Conservation (phyloP, 2,888 invertebrate species). For the Sarcophaga subvicina region DNA sequence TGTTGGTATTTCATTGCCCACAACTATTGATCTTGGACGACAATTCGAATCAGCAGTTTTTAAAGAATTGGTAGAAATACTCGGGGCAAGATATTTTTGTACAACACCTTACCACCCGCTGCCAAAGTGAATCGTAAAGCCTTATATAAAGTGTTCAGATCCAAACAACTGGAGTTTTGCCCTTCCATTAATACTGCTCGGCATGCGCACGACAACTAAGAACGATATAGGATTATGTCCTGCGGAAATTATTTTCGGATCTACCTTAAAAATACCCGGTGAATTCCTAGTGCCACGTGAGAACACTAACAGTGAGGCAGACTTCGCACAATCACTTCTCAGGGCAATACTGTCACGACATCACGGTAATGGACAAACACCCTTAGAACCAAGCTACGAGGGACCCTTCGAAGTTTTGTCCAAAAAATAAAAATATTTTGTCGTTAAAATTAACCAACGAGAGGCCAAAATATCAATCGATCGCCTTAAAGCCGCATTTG, state of each 20-base stretch:
- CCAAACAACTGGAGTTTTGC: constrained; percentile 9
- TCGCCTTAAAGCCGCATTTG: too few species aligned
- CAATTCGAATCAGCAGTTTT: constrained; percentile 53
- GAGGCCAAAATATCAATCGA: too few species aligned
- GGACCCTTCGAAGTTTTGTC: too few species aligned
- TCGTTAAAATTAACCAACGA: too few species aligned
- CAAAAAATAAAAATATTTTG: too few species aligned
- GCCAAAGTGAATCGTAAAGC: constrained; percentile 19
- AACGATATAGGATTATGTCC: not conserved
- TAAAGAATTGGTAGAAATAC: not conserved
- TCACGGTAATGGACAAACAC: not conserved
- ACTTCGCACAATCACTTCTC: not conserved
- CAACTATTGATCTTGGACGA: constrained; percentile 34
- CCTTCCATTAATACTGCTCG: constrained; percentile 17
- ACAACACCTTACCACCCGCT: constrained; percentile 4
- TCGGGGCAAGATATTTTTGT: not conserved
- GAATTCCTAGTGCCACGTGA: not conserved
- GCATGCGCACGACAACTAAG: constrained; percentile 13
- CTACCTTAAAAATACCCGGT: not conserved
- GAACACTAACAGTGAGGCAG: not conserved
- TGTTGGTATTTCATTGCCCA: not conserved
- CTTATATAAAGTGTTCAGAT: constrained; percentile 22
- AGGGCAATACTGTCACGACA: constrained; percentile 16
- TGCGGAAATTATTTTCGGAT: not conserved
- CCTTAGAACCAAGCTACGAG: too few species aligned